Base-by-base conservation (phyloP, 2,113 vertebrate genomes). In the Gallinago paraguaiae region DNA sequence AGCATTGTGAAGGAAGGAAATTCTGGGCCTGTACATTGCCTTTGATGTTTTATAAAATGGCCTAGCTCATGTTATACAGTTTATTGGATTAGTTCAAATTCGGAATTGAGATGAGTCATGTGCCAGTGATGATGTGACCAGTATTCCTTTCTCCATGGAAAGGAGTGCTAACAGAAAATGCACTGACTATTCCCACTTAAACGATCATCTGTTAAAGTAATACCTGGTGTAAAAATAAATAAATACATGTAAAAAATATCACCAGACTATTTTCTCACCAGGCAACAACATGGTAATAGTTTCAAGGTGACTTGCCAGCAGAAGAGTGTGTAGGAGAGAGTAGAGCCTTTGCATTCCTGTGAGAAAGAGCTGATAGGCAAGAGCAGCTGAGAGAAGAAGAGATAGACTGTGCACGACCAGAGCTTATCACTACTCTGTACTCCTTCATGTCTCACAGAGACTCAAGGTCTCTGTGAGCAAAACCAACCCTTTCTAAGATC, bases 21-120 rank as follows among this genome's bases (percentile, higher is more conserved):
- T 51, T 11, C 28, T 82, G 59, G 30, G 31, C 19, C 63, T 60
- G 14, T 28, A 65, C 0, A 0, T 54, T 50, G 7, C 45, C 45
- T 50, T 9, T 76, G 51, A 35, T 19, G 4, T 22, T 84, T 53
- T 19, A 60, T 37, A n/a, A 64, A 83, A 88, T 16, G 37, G 4
- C 3, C 9, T 80, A 37, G 31, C 4, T 81, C 1, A 3, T 28
- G 14, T 24, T 20, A 50, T 50, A 45, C 5, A 3, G 12, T 9
- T 39, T 70, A 65, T 60, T 31, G 10, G 4, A 19, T 7, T 13
- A 67, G 35, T 54, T 65, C 5, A 27, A 43, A 19, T 71, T 43
- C 39, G 17, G 27, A 80, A 60, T 18, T 24, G 17, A 39, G 24
- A 24, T 35, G 13, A 81, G 25, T 39, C 31, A 50, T 17, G 4